Percentiles rank a stretch among this genome's conserved stretches.
These are phyloP conservation scores for Halichoeres trimaculatus DNA, from an alignment of 2,113 vertebrate species.

Conservation along the genomic window DNA sequence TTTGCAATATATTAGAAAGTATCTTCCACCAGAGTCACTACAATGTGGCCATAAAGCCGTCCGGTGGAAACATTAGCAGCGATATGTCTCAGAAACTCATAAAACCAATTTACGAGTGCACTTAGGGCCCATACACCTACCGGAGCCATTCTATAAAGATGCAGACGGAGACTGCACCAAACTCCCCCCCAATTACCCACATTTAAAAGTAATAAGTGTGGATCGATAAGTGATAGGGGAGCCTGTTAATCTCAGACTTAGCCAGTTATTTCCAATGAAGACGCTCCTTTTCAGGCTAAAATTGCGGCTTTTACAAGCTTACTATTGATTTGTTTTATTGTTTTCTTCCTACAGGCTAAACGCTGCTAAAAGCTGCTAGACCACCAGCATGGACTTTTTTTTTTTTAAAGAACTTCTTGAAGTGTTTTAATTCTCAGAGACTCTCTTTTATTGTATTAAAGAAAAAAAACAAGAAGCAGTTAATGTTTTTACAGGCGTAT, in stretches of 20 bases:
- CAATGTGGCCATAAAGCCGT: constrained; percentile 81
- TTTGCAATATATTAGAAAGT: constrained; percentile 72
- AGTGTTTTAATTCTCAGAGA: constrained; percentile 43
- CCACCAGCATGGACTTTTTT: constrained; percentile 31
- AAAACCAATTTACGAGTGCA: constrained; percentile 85
- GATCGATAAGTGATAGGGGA: constrained; percentile 76
- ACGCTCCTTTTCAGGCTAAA: constrained; percentile 60
- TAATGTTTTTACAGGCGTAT: constrained; percentile 22
- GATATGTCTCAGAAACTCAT: constrained; percentile 83
- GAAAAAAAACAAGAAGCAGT: constrained; percentile 15
- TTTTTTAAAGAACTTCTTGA: constrained; percentile 30
- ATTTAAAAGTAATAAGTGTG: constrained; percentile 80
- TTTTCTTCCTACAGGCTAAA: constrained; percentile 67
- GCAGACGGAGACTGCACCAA: constrained; percentile 79
- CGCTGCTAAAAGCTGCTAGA: constrained; percentile 36
- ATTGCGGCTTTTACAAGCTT: constrained; percentile 67
- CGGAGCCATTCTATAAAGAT: constrained; percentile 78
- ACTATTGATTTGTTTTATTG: constrained; percentile 69
- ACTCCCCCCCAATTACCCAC: constrained; percentile 73
- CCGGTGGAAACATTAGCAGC: constrained; percentile 83
- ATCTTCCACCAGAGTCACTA: constrained; percentile 66
- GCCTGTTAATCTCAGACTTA: constrained; percentile 66
- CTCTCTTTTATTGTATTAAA: constrained; percentile 33
- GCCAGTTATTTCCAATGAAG: constrained; percentile 68
- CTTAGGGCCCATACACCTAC: constrained; percentile 80